Evolutionary conservation across 2,888 invertebrate genomes (phyloP).

Genomic region (Agrotis exclamationis): DNA sequence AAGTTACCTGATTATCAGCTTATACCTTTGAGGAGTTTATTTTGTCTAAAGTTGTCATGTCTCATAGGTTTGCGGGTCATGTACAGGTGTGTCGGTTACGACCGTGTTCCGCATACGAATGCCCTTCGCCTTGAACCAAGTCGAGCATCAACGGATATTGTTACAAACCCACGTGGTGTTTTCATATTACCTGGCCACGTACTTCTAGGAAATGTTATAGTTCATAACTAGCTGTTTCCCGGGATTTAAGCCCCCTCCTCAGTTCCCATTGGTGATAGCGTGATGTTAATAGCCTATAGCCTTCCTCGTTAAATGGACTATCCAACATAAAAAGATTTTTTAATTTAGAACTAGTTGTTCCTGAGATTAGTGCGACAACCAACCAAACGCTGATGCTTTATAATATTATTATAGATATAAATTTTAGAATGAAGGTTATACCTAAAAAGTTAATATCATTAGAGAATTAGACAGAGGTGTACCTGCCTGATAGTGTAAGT

Average conservation of each 20-base stretch:
- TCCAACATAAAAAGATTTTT: no score
- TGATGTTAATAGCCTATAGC: no score
- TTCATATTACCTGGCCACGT: conserved; percentile 39
- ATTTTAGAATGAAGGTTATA: not conserved
- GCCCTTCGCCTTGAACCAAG: conserved; percentile 80
- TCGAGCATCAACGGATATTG: conserved; percentile 56
- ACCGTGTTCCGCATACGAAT: conserved; percentile 84
- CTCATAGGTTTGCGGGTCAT: conserved; percentile 75
- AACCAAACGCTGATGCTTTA: no score
- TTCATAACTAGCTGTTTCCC: not conserved
- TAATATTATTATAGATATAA: no score
- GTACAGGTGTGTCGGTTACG: conserved; percentile 73
- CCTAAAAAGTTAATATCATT: not conserved
- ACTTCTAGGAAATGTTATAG: conserved; percentile 16
- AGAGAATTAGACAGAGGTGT: no score
- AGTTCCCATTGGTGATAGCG: no score
- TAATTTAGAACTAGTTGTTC: no score
- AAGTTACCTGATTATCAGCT: not conserved
- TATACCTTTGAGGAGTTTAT: conserved; percentile 14
- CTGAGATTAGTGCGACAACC: no score
- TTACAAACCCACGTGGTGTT: conserved; percentile 60
- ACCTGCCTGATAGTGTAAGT: no score
- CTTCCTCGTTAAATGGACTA: no score
- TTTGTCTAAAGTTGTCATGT: conserved; percentile 59
- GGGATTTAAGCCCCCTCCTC: no score